Evolutionary conservation across 2,888 invertebrate species (phyloP), one percentile per base, ranked within the genome.

Genomic region (Ectemnius cavifrons): DNA sequence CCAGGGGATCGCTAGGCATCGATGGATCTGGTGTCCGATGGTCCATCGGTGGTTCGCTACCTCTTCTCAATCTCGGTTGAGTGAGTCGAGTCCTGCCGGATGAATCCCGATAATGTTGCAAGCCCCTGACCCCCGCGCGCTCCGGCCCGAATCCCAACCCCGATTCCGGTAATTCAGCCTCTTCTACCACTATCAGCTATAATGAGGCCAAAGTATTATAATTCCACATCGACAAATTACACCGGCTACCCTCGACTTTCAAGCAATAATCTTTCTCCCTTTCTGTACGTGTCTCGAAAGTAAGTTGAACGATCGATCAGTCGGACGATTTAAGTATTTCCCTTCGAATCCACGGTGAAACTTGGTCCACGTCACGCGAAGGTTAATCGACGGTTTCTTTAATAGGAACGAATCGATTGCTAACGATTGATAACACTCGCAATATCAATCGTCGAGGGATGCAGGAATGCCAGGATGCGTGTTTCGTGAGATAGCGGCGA

Each of bases 141-240:
- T 23, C 23, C 23, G 23, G 58, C 52, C 20, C 57, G 66, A 66
- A 76, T 77, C 71, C 61, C 59, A 11, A 11, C 57, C 49, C 49
- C 58, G 69, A 78, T 80, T 80, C 80, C 60, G 62, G 63, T 66
- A 73, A 80, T 79, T 65, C 63, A 45, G 14, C 23, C 56, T 37
- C 61, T 72, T 72, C 70, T 61, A 71, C 58, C 28, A 63, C 60
- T 28, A 77, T 77, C 77, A 62, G 67, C 45, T 74, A 73, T 75
- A 46, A 77, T 77, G 61, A 67, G 73, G 47, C 20, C 2, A 46
- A 75, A 77, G 49, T 59, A 62, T 79, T 66, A 74, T 74, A 72
- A 79, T 63, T 49, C 49, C 8, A 11, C 5, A 11, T 28, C 16
- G 62, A 49, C 70, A 67, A 71, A 74, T 74, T 67, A 65, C 64